These are phyloP conservation scores for Gila robusta DNA, from an alignment of 2,797 vertebrate species.

Conservation along the genomic window DNA sequence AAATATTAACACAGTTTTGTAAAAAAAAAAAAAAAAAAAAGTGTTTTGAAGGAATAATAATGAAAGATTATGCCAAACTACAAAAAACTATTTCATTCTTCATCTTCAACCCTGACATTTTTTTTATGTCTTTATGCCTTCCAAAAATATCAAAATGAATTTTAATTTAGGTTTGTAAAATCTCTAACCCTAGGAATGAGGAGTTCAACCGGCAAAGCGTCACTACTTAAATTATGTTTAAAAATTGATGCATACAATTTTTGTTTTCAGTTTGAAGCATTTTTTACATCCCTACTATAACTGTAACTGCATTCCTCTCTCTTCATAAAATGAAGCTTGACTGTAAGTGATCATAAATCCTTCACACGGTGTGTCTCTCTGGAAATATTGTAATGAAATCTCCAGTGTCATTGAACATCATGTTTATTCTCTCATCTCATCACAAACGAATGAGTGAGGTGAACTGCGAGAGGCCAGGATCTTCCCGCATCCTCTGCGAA, in stretches of 20 bases:
- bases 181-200: background rate
- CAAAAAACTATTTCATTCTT: background rate
- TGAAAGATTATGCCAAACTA: background rate
- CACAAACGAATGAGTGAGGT: slow-evolving; percentile 39
- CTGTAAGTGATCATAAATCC: slow-evolving; percentile 2
- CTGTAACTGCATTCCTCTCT: background rate
- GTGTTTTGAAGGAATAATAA: background rate
- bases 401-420: slow-evolving; percentile 17
- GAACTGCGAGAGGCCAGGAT: slow-evolving; percentile 71
- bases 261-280: background rate
- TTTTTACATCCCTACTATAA: background rate
- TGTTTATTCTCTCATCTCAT: slow-evolving; percentile 32
- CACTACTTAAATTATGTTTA: background rate
- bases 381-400: slow-evolving; percentile 22
- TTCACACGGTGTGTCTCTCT: slow-evolving; percentile 4
- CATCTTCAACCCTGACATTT: background rate
- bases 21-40: too few species aligned
- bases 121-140: background rate
- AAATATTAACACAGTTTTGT: background rate
- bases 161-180: background rate
- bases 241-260: background rate
- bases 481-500: slow-evolving; percentile 73
- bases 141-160: background rate
- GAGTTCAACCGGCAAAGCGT: too few species aligned
- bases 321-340: background rate